These are phyloP conservation scores for Eulemur albifrons DNA, from an alignment of 2,797 vertebrate genomes.

Conservation along the genomic window DNA sequence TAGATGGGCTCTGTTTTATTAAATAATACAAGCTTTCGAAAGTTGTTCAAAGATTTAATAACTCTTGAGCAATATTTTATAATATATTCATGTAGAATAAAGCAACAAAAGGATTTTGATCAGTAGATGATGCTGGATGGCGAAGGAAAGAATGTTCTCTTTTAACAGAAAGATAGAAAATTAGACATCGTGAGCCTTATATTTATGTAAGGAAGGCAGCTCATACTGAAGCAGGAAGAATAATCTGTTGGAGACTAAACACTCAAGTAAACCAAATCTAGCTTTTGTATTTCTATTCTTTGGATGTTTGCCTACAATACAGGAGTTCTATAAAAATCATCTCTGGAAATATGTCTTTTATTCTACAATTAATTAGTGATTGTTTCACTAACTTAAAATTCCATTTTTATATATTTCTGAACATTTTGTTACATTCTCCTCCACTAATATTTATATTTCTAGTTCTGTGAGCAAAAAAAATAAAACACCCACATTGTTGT, in stretches of 20 bases:
- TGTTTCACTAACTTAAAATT: neutral
- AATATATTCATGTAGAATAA: neutral
- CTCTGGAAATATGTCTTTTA: neutral
- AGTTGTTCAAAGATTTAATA: neutral
- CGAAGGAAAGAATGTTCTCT: neutral
- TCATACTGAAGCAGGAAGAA: neutral
- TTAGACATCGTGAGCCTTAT: neutral
- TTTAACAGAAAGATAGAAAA: neutral
- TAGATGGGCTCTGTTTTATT: neutral
- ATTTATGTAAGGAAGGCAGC: neutral
- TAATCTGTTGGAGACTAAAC: neutral
- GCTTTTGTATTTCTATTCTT: neutral
- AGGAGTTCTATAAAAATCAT: neutral
- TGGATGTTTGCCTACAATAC: neutral
- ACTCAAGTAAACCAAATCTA: neutral
- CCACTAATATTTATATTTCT: neutral
- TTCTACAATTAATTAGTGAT: neutral
- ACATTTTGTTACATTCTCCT: neutral
- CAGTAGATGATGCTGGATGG: neutral
- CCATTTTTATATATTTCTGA: neutral
- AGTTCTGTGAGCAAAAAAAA: neutral
- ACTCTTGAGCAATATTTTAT: neutral
- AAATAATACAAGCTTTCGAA: neutral
- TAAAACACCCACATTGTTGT: too few relatives aligned
- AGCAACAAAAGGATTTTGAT: neutral